Evolutionary conservation across 2,888 invertebrate genomes (phyloP).

Genomic region (Tetheella fluctuosa): DNA sequence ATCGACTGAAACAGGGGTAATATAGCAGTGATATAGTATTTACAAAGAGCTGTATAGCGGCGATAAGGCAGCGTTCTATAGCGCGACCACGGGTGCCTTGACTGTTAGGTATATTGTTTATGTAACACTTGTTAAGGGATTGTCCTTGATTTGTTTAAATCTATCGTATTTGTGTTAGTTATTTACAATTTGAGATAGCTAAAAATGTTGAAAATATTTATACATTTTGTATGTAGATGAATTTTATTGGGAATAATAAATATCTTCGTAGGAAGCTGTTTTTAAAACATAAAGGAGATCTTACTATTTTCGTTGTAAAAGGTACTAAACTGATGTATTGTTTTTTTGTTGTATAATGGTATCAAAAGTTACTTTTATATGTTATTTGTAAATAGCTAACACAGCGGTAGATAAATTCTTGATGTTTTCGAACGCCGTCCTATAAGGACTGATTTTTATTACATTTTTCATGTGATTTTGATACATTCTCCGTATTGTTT

Average conservation of each 20-base stretch:
- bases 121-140: conserved; percentile 24
- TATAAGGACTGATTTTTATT: conserved; percentile 14
- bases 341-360: no score
- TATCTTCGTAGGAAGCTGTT: no score
- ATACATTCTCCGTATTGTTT: conserved; percentile 11
- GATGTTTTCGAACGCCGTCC: conserved; percentile 4
- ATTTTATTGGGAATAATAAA: no score
- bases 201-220: no score
- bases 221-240: no score
- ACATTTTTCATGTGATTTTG: background rate
- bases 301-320: background rate
- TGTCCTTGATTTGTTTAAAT: conserved; percentile 37
- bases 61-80: background rate
- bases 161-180: background rate
- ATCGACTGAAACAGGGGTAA: background rate
- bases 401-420: background rate
- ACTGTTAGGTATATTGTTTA: conserved; percentile 19
- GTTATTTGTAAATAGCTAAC: background rate
- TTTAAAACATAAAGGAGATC: no score
- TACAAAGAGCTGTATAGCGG: background rate
- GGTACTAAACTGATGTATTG: background rate
- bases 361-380: background rate
- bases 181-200: background rate
- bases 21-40: no score
- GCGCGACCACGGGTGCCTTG: conserved; percentile 41